Conservation (phyloP, 2,797 vertebrate species). For the Etheostoma nigrum region DNA sequence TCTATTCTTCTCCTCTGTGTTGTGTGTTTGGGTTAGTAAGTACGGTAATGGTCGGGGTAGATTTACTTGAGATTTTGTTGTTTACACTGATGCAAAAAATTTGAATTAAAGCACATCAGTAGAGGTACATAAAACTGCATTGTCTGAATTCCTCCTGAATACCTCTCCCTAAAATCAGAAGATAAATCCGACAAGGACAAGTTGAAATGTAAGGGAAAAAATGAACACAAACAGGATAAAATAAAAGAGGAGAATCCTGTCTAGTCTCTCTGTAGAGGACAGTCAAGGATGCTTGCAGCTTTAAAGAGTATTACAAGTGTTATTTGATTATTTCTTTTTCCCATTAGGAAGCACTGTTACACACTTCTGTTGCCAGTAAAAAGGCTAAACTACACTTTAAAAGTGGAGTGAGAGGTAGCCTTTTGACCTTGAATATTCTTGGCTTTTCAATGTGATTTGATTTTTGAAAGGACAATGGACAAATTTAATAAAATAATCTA, state of each 20-base stretch:
- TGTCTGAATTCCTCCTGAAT: constrained; percentile 4
- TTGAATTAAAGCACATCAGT: neutral
- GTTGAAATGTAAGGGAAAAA: constrained; percentile 29
- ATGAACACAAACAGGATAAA: constrained; percentile 19
- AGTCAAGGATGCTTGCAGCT: constrained; percentile 54
- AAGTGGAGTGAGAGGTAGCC: constrained; percentile 14
- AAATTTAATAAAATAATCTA: neutral
- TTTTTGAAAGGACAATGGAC: constrained; percentile 2
- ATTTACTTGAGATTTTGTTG: constrained; percentile 33
- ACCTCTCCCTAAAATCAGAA: constrained; percentile 32
- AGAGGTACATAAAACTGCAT: constrained; percentile 14
- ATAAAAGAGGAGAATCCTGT: constrained; percentile 43
- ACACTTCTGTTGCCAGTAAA: constrained; percentile 19
- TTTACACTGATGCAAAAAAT: constrained; percentile 25
- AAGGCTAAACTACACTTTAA: constrained; percentile 9
- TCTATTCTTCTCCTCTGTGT: constrained; percentile 46
- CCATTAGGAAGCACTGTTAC: constrained; percentile 24
- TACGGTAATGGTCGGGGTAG: constrained; percentile 34
- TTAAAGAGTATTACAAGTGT: constrained; percentile 44
- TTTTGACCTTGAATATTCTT: constrained; percentile 15
- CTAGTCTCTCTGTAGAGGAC: constrained; percentile 45
- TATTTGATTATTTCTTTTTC: constrained; percentile 49
- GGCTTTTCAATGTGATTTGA: neutral
- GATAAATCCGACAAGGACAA: constrained; percentile 45
- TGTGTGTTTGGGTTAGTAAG: constrained; percentile 41